Conservation (phyloP, 2,888 invertebrate genomes). For the Drepanosiphum platanoidis region DNA sequence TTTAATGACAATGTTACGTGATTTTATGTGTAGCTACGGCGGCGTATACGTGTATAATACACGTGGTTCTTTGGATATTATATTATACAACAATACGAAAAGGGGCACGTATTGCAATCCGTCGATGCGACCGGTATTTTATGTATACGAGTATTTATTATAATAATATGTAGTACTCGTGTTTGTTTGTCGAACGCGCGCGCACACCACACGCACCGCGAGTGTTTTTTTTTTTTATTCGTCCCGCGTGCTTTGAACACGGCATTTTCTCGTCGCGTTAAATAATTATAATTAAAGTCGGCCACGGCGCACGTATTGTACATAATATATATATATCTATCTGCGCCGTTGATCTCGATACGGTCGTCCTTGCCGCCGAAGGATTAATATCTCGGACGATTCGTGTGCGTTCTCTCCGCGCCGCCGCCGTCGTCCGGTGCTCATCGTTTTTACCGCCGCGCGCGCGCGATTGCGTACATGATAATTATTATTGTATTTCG, state of each 20-base stretch:
- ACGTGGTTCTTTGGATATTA: too few species aligned
- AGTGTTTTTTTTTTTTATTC: neutral
- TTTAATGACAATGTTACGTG: neutral
- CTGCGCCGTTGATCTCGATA: neutral
- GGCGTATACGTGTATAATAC: too few species aligned
- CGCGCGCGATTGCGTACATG: too few species aligned
- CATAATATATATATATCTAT: too few species aligned
- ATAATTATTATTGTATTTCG: too few species aligned
- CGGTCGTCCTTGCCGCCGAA: neutral
- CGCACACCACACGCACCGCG: neutral
- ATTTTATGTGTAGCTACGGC: neutral
- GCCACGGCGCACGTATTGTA: too few species aligned
- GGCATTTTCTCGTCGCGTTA: neutral
- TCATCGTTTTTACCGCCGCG: too few species aligned
- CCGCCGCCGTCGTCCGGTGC: too few species aligned
- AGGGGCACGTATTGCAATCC: neutral
- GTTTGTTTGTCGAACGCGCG: too few species aligned
- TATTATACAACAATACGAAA: neutral
- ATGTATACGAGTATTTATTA: too few species aligned
- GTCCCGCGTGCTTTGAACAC: neutral
- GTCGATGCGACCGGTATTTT: neutral
- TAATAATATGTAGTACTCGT: too few species aligned
- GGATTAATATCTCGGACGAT: conserved; percentile 4
- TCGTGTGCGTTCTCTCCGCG: too few species aligned
- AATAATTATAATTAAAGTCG: neutral